Evolutionary conservation across 1,140 invertebrate species (phyloP), one percentile per base, ranked within the genome.

Genomic region (Liolophura sinensis): DNA sequence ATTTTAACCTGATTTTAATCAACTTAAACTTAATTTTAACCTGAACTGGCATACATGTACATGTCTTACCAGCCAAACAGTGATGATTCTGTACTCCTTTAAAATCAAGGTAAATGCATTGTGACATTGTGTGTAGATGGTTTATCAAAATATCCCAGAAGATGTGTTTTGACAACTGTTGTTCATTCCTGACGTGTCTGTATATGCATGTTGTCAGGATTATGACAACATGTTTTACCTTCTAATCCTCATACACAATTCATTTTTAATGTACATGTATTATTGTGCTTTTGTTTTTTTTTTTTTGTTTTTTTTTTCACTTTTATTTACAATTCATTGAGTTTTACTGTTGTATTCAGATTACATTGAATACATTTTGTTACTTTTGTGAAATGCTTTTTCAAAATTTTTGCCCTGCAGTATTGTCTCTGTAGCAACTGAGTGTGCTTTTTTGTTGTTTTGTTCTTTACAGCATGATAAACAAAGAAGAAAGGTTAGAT

Each of bases 391-490:
- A 54, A 54, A 54, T 54, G 51, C 7, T n/a, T 24, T 24, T 20
- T 1, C 7, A 20, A n/a, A 5, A 4, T 24, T 20, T 24, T 1
- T 24, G 51, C 51, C 18, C 24, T 4, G 3, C 51, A n/a, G 18
- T 24, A 54, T 24, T 54, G 51, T 24, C 51, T 54, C n/a, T 54
- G 12, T 54, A 54, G n/a, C 24, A 54, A 54, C 51, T 20, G 51
- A 40, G 31, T 9, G 31, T 40, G 31, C 31, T 40, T 40, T n/a
- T 24, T 57, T 57, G 24, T n/a, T 18, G 55, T 57, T 57, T 16
- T 57, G 24, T 57, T 57, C 16, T 27, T 57, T 57, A 27, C 55
- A 57, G 55, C 31, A 57, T 57, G 55, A 57, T 57, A 16, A 24
- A 57, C 16, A n/a, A 24, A 20, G 55, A 24, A 57, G 55, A 57